phyloP scores from a whole-genome alignment of 2,113 vertebrate species.

The Gobio gobio region DNA sequence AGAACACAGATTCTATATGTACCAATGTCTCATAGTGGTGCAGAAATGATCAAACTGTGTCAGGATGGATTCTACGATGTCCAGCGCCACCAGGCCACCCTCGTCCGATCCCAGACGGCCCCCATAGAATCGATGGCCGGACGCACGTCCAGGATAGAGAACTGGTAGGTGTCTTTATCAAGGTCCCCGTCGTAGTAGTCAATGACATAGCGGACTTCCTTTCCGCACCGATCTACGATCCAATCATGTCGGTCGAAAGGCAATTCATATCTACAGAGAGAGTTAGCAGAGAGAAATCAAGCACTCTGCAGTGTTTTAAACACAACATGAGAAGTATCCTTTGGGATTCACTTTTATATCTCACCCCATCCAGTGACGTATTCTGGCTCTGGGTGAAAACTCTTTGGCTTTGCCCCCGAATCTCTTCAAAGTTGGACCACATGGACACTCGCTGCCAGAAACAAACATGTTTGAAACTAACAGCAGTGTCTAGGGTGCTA shows the following conservation, averaged over 20 bases:
- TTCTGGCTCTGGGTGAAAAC: conserved; percentile 88
- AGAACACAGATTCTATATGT: background rate
- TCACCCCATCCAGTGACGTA: conserved; percentile 94
- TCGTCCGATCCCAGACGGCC: conserved; percentile 93
- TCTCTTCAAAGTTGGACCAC: conserved; percentile 87
- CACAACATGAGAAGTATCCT: no score
- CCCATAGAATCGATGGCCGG: conserved; percentile 88
- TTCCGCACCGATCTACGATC: conserved; percentile 93
- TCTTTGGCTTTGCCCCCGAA: conserved; percentile 95
- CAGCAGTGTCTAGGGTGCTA: background rate
- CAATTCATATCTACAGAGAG: conserved; percentile 84
- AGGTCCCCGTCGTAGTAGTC: conserved; percentile 94
- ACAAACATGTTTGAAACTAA: conserved; percentile 5
- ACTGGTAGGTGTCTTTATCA: conserved; percentile 83
- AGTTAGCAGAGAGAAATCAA: background rate
- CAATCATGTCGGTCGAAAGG: conserved; percentile 96
- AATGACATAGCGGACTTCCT: conserved; percentile 91
- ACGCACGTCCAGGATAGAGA: conserved; percentile 92
- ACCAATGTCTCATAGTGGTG: background rate
- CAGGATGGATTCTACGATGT: conserved; percentile 77
- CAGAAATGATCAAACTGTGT: background rate
- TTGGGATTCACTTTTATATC: conserved; percentile 64
- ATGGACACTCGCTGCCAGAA: conserved; percentile 88
- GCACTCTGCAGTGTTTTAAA: background rate
- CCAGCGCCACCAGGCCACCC: conserved; percentile 96